phyloP scores from a whole-genome alignment of 2,888 invertebrate species.

The Drosophila differens region DNA sequence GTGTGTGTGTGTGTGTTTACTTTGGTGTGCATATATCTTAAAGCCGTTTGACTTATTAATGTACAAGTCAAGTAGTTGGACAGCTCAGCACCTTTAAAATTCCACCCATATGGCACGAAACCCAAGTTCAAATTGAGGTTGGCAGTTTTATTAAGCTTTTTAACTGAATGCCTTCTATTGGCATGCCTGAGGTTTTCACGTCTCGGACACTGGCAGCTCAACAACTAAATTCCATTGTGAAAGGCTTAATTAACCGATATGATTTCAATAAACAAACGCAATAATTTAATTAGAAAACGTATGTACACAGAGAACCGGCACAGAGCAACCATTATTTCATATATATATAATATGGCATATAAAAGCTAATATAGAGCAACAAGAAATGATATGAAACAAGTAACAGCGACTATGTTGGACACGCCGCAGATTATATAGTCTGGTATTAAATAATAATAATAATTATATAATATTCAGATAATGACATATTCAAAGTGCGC shows the following conservation, averaged over 20 bases:
- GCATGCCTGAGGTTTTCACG: background rate
- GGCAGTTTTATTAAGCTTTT: background rate
- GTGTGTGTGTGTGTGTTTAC: slow-evolving; percentile 15
- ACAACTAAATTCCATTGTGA: background rate
- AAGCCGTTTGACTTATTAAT: slow-evolving; percentile 65
- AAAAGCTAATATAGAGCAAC: background rate
- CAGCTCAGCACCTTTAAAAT: slow-evolving; percentile 19
- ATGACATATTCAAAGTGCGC: background rate
- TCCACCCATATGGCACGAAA: background rate
- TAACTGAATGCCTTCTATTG: background rate
- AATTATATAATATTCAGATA: background rate
- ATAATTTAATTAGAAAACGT: background rate
- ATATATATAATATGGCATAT: background rate
- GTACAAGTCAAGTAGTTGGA: slow-evolving; percentile 59
- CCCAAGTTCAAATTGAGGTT: background rate
- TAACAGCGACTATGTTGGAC: background rate
- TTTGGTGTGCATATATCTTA: slow-evolving; percentile 45
- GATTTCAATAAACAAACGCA: background rate
- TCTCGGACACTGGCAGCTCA: background rate
- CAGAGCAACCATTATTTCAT: background rate
- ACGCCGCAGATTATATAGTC: background rate
- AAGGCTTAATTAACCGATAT: background rate
- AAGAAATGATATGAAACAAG: background rate
- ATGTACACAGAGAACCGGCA: background rate
- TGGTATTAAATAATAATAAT: background rate